A percentile compares a stretch with the other conserved stretches of the same genome.
Evolutionary conservation across 23 tunicate genomes (phyloP).

Genomic region (Aplidium turbinatum): DNA sequence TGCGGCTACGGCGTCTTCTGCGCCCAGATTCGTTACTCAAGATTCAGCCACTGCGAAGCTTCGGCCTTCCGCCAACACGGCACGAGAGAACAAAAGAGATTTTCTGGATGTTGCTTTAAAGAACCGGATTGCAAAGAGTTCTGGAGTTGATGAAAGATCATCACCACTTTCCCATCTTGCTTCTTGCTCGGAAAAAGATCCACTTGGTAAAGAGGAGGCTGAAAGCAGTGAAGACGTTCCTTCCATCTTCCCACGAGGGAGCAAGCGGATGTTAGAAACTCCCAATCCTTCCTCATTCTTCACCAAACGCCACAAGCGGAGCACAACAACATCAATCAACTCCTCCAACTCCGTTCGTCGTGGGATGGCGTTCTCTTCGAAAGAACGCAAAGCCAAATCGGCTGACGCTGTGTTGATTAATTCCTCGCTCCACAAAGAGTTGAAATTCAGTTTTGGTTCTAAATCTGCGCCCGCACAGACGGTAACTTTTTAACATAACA

Average conservation of each 20-base stretch:
- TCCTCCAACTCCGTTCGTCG: conserved; percentile 34
- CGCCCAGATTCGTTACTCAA: conserved; percentile 42
- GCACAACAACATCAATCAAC: conserved; percentile 34
- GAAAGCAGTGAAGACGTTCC: conserved; percentile 1
- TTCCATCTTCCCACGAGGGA: conserved; percentile 61
- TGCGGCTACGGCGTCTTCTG: conserved; percentile 49
- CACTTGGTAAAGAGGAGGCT: too few species aligned
- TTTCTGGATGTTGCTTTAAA: background rate
- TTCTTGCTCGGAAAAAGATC: conserved; percentile 29
- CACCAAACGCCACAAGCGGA: conserved; percentile 60
- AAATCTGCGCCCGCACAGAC: conserved; percentile 74
- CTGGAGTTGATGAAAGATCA: too few species aligned
- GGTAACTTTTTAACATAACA: too few species aligned
- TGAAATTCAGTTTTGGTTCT: conserved; percentile 52
- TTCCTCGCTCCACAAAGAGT: conserved; percentile 34
- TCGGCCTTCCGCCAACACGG: conserved; percentile 17
- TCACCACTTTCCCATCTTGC: conserved; percentile 40
- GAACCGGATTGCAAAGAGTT: background rate
- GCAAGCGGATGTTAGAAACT: conserved; percentile 72
- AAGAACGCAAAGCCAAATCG: conserved; percentile 72
- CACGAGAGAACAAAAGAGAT: too few species aligned
- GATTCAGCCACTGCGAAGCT: conserved; percentile 29
- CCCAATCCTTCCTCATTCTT: conserved; percentile 25
- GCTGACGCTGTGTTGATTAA: conserved; percentile 61
- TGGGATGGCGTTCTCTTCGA: conserved; percentile 47